These are phyloP conservation scores for Mobula hypostoma DNA, from an alignment of 2,113 vertebrate genomes.

Conservation along the genomic window DNA sequence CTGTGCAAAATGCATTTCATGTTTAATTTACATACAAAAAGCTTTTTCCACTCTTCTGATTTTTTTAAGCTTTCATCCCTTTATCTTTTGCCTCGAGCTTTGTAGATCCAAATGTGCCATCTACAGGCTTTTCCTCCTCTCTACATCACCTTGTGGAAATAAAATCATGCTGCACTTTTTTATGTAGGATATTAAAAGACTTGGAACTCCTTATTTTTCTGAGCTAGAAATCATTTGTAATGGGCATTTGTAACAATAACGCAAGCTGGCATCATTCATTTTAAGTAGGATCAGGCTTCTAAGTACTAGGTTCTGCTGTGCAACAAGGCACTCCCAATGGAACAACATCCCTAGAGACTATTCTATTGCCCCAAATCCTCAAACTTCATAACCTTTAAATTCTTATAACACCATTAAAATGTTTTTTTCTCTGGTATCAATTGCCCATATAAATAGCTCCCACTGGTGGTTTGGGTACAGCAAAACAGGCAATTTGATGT, in stretches of 20 bases:
- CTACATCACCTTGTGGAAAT: not conserved
- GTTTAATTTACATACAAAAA: too few species aligned
- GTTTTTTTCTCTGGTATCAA: not conserved
- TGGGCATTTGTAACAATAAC: not conserved
- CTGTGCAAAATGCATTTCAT: too few species aligned
- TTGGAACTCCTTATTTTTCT: not conserved
- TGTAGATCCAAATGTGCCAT: not conserved
- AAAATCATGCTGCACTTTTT: not conserved
- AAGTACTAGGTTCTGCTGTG: too few species aligned
- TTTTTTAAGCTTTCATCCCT: too few species aligned
- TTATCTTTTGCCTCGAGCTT: not conserved
- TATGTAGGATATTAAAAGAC: not conserved
- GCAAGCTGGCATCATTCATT: not conserved
- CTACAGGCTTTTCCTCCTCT: not conserved
- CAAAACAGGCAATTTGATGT: not conserved
- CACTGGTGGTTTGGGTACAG: not conserved
- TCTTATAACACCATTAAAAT: not conserved
- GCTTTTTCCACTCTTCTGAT: too few species aligned
- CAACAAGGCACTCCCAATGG: not conserved
- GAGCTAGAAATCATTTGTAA: not conserved
- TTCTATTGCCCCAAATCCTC: not conserved
- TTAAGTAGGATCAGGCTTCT: not conserved
- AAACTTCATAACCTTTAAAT: not conserved
- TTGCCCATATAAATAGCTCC: constrained; percentile 22
- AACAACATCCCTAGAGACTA: not conserved